Conservation (phyloP, 2,888 invertebrate species). For the Erannis defoliaria region DNA sequence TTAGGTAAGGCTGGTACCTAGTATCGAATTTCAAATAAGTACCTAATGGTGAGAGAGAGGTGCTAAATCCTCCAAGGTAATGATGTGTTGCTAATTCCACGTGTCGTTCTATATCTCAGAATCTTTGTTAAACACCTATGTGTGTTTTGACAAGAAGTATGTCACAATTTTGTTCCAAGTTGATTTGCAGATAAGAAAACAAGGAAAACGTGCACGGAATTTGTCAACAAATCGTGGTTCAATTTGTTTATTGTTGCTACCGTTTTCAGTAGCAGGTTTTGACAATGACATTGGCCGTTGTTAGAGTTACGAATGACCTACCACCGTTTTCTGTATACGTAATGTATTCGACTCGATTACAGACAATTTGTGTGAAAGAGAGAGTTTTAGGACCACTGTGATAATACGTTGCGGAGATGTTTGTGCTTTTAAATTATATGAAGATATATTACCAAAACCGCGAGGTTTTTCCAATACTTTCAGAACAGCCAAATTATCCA, state of each 20-base stretch:
- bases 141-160: background rate
- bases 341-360: conserved; percentile 19
- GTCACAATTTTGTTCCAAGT: conserved; percentile 20
- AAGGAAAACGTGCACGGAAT: conserved; percentile 43
- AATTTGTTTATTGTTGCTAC: conserved; percentile 55
- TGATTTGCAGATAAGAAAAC: conserved; percentile 30
- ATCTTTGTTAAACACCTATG: conserved; percentile 2
- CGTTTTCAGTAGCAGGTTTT: conserved; percentile 56
- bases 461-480: too few relatives aligned
- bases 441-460: too few relatives aligned
- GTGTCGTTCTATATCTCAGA: conserved; percentile 3
- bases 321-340: conserved; percentile 37
- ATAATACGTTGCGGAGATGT: too few relatives aligned
- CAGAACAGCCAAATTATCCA: too few relatives aligned
- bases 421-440: too few relatives aligned
- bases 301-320: conserved; percentile 50
- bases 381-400: background rate
- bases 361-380: background rate
- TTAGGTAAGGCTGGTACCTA: too few relatives aligned
- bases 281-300: conserved; percentile 63
- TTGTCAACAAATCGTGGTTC: conserved; percentile 51
- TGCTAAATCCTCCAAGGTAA: too few relatives aligned
- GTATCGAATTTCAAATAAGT: conserved; percentile 18
- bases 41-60: too few relatives aligned
- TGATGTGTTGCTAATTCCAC: conserved; percentile 10